Conservation (phyloP, 2,113 vertebrate species). For the Todiramphus chloris region DNA sequence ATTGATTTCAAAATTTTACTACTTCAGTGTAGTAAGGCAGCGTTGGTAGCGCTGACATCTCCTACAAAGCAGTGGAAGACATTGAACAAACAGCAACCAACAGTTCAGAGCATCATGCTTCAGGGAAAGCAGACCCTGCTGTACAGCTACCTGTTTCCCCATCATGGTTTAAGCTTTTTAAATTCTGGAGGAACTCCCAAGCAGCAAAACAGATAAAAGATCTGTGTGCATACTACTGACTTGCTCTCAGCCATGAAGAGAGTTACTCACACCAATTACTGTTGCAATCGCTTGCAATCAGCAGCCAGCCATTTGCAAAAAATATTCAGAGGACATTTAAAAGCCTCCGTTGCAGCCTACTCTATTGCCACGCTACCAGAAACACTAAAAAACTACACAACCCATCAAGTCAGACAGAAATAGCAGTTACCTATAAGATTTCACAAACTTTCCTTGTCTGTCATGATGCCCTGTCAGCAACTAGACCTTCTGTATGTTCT, state of each 20-base stretch:
- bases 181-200: slow-evolving; percentile 28
- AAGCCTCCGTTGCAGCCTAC: neutral
- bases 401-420: neutral
- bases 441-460: neutral
- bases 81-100: neutral
- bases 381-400: neutral
- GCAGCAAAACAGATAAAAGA: slow-evolving; percentile 34
- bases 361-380: neutral
- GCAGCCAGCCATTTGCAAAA: neutral
- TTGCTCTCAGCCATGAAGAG: neutral
- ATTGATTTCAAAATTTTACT: slow-evolving; percentile 58
- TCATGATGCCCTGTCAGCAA: neutral
- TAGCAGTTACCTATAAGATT: neutral
- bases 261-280: slow-evolving; percentile 54
- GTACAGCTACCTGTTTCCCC: neutral
- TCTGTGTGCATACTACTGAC: neutral
- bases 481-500: neutral
- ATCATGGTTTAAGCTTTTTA: neutral
- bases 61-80: neutral
- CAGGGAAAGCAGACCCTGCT: neutral
- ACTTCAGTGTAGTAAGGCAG: neutral
- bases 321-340: neutral
- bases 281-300: slow-evolving; percentile 37
- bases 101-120: neutral
- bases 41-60: fast-evolving